Evolutionary conservation across 2,797 vertebrate species (phyloP).

Genomic region (Manis javanica): DNA sequence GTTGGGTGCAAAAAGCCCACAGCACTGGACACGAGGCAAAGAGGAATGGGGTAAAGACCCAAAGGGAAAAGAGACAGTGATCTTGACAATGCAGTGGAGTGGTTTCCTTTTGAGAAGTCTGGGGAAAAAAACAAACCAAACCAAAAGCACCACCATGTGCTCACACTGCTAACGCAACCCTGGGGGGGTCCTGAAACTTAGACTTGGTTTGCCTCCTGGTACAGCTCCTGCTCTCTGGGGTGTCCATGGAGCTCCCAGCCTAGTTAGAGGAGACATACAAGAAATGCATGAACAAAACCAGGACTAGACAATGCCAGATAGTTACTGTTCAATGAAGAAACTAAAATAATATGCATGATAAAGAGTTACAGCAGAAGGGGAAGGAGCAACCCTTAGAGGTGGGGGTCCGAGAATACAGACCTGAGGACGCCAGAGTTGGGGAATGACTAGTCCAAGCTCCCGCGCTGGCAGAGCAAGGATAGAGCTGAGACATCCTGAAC

Average conservation of each 20-base stretch:
- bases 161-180: background rate
- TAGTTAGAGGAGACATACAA: background rate
- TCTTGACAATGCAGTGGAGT: background rate
- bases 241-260: constrained; percentile 28
- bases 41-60: background rate
- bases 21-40: background rate
- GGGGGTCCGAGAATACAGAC: background rate
- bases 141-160: background rate
- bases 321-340: background rate
- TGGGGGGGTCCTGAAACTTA: background rate
- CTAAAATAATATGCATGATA: background rate
- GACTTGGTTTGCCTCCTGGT: background rate
- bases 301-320: background rate
- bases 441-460: background rate
- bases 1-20: background rate
- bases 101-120: background rate
- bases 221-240: background rate
- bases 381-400: background rate
- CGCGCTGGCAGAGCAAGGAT: background rate
- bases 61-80: background rate
- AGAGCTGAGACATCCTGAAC: background rate
- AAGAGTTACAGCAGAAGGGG: background rate
- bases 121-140: background rate
- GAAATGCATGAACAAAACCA: background rate
- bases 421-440: background rate